Evolutionary conservation across 1,140 invertebrate genomes (phyloP).

Genomic region (Agrypnia vestita): DNA sequence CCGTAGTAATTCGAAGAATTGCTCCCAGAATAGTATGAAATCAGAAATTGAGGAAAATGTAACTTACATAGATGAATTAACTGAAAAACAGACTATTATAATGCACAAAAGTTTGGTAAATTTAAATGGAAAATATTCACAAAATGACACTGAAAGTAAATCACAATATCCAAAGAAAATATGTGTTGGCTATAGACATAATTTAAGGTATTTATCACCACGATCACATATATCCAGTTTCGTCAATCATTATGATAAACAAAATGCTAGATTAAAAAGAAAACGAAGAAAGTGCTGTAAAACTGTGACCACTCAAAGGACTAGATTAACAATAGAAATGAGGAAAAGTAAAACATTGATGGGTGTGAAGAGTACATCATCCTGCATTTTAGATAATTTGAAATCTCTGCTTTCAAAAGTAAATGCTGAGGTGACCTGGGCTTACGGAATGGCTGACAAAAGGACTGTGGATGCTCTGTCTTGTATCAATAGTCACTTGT

Average conservation of each 20-base stretch:
- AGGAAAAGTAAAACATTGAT: not conserved
- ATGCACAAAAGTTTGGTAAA: no score
- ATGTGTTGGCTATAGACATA: no score
- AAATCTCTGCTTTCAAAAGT: constrained; percentile 22
- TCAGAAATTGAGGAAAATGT: not conserved
- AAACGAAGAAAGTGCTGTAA: constrained; percentile 18
- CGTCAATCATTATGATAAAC: not conserved
- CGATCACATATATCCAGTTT: no score
- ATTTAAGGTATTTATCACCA: no score
- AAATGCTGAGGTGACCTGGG: constrained; percentile 28
- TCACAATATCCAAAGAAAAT: no score
- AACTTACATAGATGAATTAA: not conserved
- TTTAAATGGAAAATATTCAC: no score
- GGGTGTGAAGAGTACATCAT: constrained; percentile 4
- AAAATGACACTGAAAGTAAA: no score
- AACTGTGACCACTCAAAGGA: constrained; percentile 16
- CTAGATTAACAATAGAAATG: constrained; percentile 22
- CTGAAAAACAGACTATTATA: not conserved
- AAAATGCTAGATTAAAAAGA: constrained; percentile 5
- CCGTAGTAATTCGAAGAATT: not conserved
- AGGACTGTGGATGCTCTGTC: constrained; percentile 7
- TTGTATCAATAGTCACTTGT: constrained; percentile 12
- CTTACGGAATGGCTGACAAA: constrained; percentile 18
- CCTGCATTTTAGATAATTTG: constrained; percentile 13
- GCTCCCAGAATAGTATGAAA: constrained; percentile 3